Evolutionary conservation across 2,113 vertebrate genomes (phyloP).

Genomic region (Garra rufa): DNA sequence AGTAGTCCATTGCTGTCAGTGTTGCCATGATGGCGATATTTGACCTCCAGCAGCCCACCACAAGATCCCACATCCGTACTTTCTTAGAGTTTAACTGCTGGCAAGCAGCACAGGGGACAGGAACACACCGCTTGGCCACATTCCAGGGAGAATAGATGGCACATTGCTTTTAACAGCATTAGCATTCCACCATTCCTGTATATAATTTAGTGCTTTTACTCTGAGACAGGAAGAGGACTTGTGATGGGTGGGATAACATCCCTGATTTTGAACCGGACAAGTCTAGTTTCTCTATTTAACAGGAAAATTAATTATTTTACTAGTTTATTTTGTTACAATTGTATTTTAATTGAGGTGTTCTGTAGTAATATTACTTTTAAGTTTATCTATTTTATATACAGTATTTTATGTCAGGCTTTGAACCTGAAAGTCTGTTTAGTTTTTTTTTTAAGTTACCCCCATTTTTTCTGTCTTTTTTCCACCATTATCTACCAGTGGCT

Average conservation of each 20-base stretch:
- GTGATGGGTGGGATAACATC: neutral
- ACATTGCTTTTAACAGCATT: slow-evolving; percentile 73
- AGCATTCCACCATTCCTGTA: slow-evolving; percentile 59
- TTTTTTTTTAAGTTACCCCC: neutral
- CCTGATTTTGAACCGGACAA: neutral
- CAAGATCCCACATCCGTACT: slow-evolving; percentile 15
- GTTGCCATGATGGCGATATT: neutral
- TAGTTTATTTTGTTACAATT: neutral
- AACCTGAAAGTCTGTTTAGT: neutral
- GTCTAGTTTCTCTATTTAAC: neutral
- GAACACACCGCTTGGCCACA: slow-evolving; percentile 13
- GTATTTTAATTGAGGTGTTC: neutral
- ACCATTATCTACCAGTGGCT: neutral
- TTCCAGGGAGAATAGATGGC: slow-evolving; percentile 61
- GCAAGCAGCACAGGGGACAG: slow-evolving; percentile 28
- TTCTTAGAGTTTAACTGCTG: slow-evolving; percentile 43
- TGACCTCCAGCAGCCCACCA: neutral
- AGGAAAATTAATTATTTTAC: neutral
- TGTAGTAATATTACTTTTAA: neutral
- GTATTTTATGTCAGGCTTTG: neutral
- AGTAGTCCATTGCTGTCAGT: slow-evolving; percentile 35
- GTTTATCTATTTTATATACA: neutral
- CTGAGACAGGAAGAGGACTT: slow-evolving; percentile 52
- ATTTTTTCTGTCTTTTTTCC: neutral
- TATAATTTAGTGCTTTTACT: slow-evolving; percentile 75